Percentiles rank a stretch among this genome's conserved stretches.
phyloP scores from a whole-genome alignment of 2,113 vertebrate species.

The Macaca nemestrina region DNA sequence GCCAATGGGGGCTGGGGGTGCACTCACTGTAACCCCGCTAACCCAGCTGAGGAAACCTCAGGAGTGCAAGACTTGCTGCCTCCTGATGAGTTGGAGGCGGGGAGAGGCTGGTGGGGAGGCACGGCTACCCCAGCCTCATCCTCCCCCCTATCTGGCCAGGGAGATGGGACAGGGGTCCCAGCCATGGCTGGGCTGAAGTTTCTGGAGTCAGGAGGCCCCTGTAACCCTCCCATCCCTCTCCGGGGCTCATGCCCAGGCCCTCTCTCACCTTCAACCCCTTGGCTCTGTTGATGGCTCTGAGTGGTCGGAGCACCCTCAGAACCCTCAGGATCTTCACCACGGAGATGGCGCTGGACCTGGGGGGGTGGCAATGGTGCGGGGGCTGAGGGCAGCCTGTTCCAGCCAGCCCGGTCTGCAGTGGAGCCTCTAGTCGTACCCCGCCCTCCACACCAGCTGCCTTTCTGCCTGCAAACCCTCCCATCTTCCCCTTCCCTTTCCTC shows the following conservation, averaged over 20 bases:
- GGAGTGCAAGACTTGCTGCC: accelerated
- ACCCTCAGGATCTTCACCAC: constrained; percentile 99
- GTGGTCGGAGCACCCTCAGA: constrained; percentile 95
- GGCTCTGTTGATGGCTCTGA: constrained; percentile 96
- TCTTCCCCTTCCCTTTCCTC: accelerated
- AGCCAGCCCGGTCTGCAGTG: not conserved
- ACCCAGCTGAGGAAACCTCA: not conserved
- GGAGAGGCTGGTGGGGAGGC: accelerated
- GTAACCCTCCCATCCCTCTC: too few relatives aligned
- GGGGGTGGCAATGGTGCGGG: accelerated
- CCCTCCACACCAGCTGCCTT: accelerated
- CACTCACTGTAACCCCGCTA: accelerated
- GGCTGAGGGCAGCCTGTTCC: not conserved
- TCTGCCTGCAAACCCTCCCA: accelerated
- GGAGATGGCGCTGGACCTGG: constrained; percentile 96
- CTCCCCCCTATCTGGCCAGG: accelerated
- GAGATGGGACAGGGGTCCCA: accelerated
- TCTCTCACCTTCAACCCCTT: constrained; percentile 95
- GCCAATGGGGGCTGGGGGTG: accelerated
- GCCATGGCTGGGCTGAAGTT: not conserved
- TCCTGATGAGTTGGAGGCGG: accelerated
- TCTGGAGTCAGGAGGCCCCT: not conserved
- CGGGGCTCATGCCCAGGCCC: accelerated
- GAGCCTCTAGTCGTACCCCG: too few relatives aligned
- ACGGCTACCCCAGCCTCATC: accelerated